phyloP scores from a whole-genome alignment of 2,113 vertebrate species.

The Sminthopsis crassicaudata region DNA sequence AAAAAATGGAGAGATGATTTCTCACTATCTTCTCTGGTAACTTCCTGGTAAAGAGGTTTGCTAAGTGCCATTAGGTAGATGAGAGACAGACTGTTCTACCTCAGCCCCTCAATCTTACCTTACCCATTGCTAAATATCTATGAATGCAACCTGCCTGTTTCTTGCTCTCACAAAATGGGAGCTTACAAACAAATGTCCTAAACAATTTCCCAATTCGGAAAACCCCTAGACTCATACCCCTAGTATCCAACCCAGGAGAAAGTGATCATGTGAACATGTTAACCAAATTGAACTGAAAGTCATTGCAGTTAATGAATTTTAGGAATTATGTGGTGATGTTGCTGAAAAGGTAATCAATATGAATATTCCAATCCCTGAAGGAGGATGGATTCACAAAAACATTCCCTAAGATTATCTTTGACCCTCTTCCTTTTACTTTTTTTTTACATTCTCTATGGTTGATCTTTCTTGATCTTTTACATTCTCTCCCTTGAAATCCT shows the following conservation, averaged over 20 bases:
- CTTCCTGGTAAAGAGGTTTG: neutral
- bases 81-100: neutral
- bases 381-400: neutral
- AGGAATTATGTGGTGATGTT: neutral
- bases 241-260: neutral
- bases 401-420: neutral
- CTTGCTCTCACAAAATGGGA: neutral
- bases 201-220: neutral
- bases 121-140: neutral
- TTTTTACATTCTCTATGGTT: neutral
- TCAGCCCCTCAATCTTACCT: neutral
- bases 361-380: neutral
- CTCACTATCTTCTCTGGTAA: neutral
- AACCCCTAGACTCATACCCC: neutral
- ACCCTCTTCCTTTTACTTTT: neutral
- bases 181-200: neutral
- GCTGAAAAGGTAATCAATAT: neutral
- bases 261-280: neutral
- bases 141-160: neutral
- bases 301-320: neutral
- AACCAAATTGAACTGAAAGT: neutral
- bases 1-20: neutral
- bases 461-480: neutral
- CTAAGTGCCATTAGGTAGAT: neutral
- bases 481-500: neutral